Conservation (phyloP, 2,113 vertebrate genomes). For the Sinocyclocheilus maitianheensis region DNA sequence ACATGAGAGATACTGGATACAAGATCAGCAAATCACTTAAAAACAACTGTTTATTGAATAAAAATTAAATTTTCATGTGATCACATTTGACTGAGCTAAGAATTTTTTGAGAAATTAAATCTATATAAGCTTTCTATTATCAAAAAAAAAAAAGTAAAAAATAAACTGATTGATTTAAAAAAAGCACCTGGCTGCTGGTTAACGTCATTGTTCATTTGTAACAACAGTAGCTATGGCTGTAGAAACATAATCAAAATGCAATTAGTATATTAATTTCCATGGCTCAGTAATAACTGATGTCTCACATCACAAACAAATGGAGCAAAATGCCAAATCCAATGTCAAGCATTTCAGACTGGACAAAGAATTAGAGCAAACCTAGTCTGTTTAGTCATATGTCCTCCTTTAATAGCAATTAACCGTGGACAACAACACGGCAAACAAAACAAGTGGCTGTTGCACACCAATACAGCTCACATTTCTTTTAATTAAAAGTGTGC, state of each 20-base stretch:
- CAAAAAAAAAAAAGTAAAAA: background rate
- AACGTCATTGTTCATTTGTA: background rate
- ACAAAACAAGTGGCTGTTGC: slow-evolving; percentile 14
- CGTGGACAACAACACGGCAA: slow-evolving; percentile 28
- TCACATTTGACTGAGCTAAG: too few relatives aligned
- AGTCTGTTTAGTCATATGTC: slow-evolving; percentile 19
- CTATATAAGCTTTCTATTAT: background rate
- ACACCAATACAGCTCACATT: slow-evolving; percentile 8
- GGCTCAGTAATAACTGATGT: background rate
- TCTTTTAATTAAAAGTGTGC: slow-evolving; percentile 43
- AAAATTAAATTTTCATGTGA: background rate
- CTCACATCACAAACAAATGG: background rate
- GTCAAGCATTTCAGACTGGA: slow-evolving; percentile 6
- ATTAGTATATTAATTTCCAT: background rate
- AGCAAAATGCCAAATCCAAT: slow-evolving; percentile 23
- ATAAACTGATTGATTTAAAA: background rate
- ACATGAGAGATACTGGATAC: background rate
- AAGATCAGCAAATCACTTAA: background rate
- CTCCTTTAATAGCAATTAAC: slow-evolving; percentile 47
- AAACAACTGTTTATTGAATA: too few relatives aligned
- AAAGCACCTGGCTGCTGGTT: background rate
- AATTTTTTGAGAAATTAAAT: background rate
- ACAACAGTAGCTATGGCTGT: background rate
- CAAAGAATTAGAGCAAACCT: slow-evolving; percentile 13
- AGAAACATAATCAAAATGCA: background rate